Evolutionary conservation across 2,888 invertebrate species (phyloP).

Genomic region (Leptopilina drosophilae): DNA sequence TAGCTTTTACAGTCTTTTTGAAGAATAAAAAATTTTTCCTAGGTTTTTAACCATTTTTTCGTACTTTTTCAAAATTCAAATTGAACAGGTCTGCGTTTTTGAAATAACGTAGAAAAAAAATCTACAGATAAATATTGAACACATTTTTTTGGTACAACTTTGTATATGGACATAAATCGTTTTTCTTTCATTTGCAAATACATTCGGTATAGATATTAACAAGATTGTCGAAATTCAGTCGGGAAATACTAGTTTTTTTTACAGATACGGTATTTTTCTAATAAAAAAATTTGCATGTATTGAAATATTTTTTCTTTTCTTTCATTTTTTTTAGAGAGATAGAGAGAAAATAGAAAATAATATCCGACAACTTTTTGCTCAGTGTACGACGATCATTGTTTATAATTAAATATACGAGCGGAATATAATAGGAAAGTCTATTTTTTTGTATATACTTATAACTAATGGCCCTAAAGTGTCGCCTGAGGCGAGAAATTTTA

Average conservation of each 20-base stretch:
- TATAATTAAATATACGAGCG: slow-evolving; percentile 55
- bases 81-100: no score
- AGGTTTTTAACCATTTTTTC: no score
- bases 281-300: no score
- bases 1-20: no score
- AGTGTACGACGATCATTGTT: slow-evolving; percentile 56
- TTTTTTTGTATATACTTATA: slow-evolving; percentile 50
- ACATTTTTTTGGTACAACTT: no score
- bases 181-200: no score
- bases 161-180: no score
- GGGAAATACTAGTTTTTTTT: not conserved
- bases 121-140: no score
- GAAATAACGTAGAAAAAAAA: no score
- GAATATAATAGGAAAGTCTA: slow-evolving; percentile 60
- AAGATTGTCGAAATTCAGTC: slow-evolving; percentile 15
- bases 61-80: no score
- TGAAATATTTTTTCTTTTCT: not conserved
- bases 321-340: not conserved
- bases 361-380: slow-evolving; percentile 29
- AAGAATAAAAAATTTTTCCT: no score
- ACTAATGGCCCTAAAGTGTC: slow-evolving; percentile 33
- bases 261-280: not conserved
- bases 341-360: not conserved
- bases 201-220: not conserved
- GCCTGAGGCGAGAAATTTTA: slow-evolving; percentile 47